Conservation (phyloP, 2,888 invertebrate genomes). For the Agelastica alni region DNA sequence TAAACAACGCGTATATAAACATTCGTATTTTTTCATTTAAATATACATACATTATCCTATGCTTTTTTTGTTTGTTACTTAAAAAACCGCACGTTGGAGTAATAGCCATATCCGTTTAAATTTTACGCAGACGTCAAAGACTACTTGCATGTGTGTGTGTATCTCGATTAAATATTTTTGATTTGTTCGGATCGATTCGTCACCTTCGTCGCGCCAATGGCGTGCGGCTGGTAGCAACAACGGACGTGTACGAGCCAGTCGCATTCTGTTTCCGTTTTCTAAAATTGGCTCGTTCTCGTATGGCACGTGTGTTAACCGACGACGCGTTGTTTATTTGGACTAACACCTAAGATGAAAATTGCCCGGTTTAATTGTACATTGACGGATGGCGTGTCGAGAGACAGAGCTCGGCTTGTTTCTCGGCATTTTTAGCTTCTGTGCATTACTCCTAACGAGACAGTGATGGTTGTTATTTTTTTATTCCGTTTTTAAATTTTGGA, state of each 20-base stretch:
- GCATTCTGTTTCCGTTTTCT: constrained; percentile 35
- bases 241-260: constrained; percentile 10
- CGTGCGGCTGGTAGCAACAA: constrained; percentile 21
- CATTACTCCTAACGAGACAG: constrained; percentile 11
- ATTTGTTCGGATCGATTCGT: constrained; percentile 6
- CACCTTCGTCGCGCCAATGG: no score
- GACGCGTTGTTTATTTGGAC: constrained; percentile 38
- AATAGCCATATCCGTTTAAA: no score
- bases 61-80: no score
- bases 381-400: constrained; percentile 16
- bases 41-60: no score
- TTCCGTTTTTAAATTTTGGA: constrained; percentile 11
- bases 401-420: constrained; percentile 2
- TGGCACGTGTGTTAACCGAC: constrained; percentile 28
- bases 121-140: no score
- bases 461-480: no score
- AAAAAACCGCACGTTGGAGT: no score
- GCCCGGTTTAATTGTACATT: constrained; percentile 25
- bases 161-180: no score
- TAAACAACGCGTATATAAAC: no score
- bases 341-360: constrained; percentile 32
- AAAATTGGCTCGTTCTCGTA: constrained; percentile 25
- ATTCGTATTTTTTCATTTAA: no score
- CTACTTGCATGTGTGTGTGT: no score
- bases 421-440: constrained; percentile 1